Evolutionary conservation across 1,140 invertebrate species (phyloP).

Genomic region (Drosophila bifasciata): DNA sequence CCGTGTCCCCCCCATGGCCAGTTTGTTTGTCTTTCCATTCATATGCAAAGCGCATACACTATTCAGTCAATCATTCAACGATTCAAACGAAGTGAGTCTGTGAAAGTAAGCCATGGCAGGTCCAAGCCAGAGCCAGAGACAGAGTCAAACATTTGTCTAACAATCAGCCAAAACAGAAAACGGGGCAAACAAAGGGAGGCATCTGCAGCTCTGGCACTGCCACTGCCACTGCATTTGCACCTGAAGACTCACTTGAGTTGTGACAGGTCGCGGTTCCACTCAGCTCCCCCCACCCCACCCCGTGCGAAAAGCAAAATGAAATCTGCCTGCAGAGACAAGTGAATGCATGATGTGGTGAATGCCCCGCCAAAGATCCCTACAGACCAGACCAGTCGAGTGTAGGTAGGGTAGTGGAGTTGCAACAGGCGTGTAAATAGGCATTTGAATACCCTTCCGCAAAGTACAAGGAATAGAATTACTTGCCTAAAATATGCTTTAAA

Average conservation of each 20-base stretch:
- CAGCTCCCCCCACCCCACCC: not conserved
- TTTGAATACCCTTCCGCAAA: slow-evolving; percentile 40
- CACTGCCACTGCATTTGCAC: slow-evolving; percentile 16
- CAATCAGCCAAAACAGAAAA: slow-evolving; percentile 31
- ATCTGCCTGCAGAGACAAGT: not conserved
- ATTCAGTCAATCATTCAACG: slow-evolving; percentile 45
- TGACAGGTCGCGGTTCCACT: slow-evolving; percentile 33
- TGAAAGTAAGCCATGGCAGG: slow-evolving; percentile 51
- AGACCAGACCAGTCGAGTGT: too few relatives aligned
- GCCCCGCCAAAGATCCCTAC: slow-evolving; percentile 13
- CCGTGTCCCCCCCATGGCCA: too few relatives aligned
- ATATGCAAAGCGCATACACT: slow-evolving; percentile 29
- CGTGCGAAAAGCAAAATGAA: too few relatives aligned
- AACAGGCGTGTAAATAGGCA: slow-evolving; percentile 25
- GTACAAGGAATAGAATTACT: not conserved
- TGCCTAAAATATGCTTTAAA: too few relatives aligned
- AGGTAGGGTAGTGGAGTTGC: too few relatives aligned
- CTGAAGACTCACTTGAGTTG: slow-evolving; percentile 30
- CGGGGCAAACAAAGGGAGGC: slow-evolving; percentile 36
- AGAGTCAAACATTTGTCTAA: slow-evolving; percentile 46
- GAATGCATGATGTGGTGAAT: slow-evolving; percentile 41
- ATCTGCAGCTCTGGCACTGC: slow-evolving; percentile 20
- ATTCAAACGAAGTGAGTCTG: slow-evolving; percentile 41
- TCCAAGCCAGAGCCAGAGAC: slow-evolving; percentile 30
- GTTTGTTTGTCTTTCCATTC: slow-evolving; percentile 25